These are phyloP conservation scores for Rhagologus leucostigma DNA, from an alignment of 2,113 vertebrate genomes.

Conservation along the genomic window DNA sequence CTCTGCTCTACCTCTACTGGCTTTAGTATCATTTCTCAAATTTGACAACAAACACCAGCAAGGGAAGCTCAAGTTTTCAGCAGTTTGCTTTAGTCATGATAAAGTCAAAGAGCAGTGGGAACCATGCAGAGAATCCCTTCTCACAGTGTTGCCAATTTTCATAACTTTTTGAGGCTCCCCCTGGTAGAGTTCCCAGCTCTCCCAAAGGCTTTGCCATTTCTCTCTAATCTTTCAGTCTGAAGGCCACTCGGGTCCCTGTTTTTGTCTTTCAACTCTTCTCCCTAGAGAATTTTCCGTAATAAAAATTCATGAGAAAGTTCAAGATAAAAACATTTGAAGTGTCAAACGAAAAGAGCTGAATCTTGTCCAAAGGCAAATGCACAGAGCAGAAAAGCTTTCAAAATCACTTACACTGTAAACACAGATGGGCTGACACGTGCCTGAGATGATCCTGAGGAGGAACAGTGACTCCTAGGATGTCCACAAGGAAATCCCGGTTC, in stretches of 20 bases:
- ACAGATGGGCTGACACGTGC: not conserved
- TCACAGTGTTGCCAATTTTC: not conserved
- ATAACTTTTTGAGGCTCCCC: not conserved
- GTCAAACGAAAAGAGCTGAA: not conserved
- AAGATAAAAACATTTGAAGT: not conserved
- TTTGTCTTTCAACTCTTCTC: constrained; percentile 22
- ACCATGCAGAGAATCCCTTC: not conserved
- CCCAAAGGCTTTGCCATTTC: not conserved
- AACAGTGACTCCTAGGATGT: not conserved
- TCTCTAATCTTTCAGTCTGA: not conserved
- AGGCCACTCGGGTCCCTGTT: not conserved
- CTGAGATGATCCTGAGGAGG: not conserved
- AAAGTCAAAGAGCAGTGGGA: not conserved
- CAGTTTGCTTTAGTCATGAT: not conserved
- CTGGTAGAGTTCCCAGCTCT: not conserved
- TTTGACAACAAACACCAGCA: not conserved
- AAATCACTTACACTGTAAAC: not conserved
- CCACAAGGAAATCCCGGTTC: not conserved
- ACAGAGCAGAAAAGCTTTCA: not conserved
- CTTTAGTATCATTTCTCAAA: not conserved
- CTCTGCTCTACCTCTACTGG: not conserved
- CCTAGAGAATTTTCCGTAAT: not conserved
- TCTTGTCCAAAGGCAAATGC: constrained; percentile 10
- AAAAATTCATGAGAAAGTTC: constrained; percentile 40
- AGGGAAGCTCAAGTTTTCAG: not conserved